Percentiles rank a stretch among this genome's conserved stretches.
These are phyloP conservation scores for Poeciliopsis paucimaculata DNA, from an alignment of 2,797 vertebrate species.

Conservation along the genomic window DNA sequence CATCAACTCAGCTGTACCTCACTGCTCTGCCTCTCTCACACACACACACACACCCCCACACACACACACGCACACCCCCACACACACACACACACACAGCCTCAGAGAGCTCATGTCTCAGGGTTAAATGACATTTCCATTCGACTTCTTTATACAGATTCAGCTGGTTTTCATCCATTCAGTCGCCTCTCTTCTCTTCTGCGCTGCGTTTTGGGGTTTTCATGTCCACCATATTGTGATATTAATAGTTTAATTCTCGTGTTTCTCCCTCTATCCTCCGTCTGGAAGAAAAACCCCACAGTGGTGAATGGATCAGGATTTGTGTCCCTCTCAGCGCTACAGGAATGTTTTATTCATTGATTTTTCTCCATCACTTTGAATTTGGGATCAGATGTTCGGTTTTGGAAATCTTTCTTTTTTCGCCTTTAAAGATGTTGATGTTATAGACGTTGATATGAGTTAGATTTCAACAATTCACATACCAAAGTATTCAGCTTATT, in stretches of 20 bases:
- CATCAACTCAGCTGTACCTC: slow-evolving; percentile 50
- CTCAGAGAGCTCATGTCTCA: slow-evolving; percentile 26
- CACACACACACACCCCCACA: slow-evolving; percentile 16
- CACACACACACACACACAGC: slow-evolving; percentile 1
- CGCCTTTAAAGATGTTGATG: too few species aligned
- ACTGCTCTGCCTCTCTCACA: slow-evolving; percentile 31
- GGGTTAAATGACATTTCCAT: slow-evolving; percentile 49
- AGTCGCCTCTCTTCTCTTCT: slow-evolving; percentile 7
- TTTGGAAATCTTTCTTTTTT: not conserved
- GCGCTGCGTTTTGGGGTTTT: not conserved
- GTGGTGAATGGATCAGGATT: slow-evolving; percentile 5
- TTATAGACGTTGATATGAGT: not conserved
- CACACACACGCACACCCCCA: slow-evolving; percentile 1
- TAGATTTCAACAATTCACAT: too few species aligned
- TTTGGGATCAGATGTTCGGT: not conserved
- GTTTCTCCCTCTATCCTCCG: not conserved
- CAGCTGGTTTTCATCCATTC: slow-evolving; percentile 5
- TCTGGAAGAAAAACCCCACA: slow-evolving; percentile 12
- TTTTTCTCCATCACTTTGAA: slow-evolving; percentile 18
- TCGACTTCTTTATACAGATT: slow-evolving; percentile 29
- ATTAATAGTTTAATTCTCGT: slow-evolving; percentile 2
- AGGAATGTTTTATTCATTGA: slow-evolving; percentile 12
- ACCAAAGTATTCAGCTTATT: too few species aligned
- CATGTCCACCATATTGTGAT: not conserved
- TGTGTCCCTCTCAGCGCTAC: slow-evolving; percentile 12